Evolutionary conservation across 1,140 invertebrate species (phyloP), one percentile per base, ranked within the genome.

Genomic region (Acromyrmex heyeri): DNA sequence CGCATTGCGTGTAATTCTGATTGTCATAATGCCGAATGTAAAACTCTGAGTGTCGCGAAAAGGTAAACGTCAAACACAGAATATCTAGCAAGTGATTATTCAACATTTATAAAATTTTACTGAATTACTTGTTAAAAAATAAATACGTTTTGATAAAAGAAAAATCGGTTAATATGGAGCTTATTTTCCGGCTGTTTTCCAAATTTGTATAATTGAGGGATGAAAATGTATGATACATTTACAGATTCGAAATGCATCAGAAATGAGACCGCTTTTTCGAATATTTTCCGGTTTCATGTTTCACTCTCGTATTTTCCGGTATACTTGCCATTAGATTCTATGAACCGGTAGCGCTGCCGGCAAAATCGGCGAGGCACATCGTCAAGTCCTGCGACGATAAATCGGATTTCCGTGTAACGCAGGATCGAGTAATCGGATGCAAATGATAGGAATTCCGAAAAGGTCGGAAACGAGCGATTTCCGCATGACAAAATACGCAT

Each of bases 361-460:
- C 24, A 34, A 21, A 72, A 82, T 72, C 53, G 78, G 72, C 78
- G 24, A 55, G 64, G 67, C 24, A 69, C 44, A 57, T 62, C 79
- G 79, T 75, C 69, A 73, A 75, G 69, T 83, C 61, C 69, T 50
- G 69, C 57, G 24, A 83, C 69, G 79, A 73, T 72, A 83, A 83
- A 83, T 83, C 79, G 79, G 69, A 83, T 83, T 83, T 83, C 79
- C 79, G 79, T 83, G 69, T 83, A 83, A 83, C 69, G 79, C 79
- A 30, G 55, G 55, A 83, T 83, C 79, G 69, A 69, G 55, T 83
- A 83, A 83, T 83, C 79, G 79, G 69, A 83, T 83, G 79, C 79
- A 83, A 83, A 83, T 83, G 79, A 83, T 83, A 83, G 69, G 24
- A 83, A 83, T 83, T 75, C 69, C 69, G 69, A 83, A 83, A 83